phyloP scores from a whole-genome alignment of 1,140 invertebrate species.

The Tetragnatha versicolor region DNA sequence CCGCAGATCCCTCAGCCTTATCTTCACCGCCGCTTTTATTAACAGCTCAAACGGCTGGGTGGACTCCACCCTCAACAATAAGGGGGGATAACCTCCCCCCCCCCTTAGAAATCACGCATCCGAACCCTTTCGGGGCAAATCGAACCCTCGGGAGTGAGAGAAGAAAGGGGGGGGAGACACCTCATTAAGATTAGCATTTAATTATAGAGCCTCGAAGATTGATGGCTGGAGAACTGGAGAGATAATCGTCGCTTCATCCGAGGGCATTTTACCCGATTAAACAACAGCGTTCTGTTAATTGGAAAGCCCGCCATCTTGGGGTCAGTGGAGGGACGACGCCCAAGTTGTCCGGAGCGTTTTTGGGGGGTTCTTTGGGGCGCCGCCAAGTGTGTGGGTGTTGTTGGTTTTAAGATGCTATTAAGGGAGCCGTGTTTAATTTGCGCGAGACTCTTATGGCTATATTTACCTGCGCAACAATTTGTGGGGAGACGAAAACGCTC shows the following conservation, averaged over 20 bases:
- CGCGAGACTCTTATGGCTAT: no score
- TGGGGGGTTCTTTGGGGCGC: background rate
- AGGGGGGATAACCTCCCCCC: conserved; percentile 11
- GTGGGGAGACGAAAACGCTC: no score
- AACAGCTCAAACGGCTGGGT: background rate
- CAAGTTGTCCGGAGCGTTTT: background rate
- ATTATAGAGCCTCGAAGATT: conserved; percentile 45
- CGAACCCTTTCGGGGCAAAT: background rate
- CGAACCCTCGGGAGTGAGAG: conserved; percentile 19
- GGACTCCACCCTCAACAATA: conserved; percentile 15
- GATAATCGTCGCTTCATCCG: conserved; percentile 41
- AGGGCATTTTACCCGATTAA: conserved; percentile 48
- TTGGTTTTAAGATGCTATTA: no score
- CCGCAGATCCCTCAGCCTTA: background rate
- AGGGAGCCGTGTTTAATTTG: no score
- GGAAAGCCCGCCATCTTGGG: conserved; percentile 31
- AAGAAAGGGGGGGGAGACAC: no score
- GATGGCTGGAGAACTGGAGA: conserved; percentile 26
- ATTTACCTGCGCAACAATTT: no score
- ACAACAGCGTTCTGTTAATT: conserved; percentile 43
- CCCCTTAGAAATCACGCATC: background rate
- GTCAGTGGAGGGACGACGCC: background rate
- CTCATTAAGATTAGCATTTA: conserved; percentile 54
- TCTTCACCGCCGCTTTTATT: background rate
- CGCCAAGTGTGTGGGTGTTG: background rate